These are phyloP conservation scores for Thunnus albacares DNA, from an alignment of 2,797 vertebrate species.

Conservation along the genomic window DNA sequence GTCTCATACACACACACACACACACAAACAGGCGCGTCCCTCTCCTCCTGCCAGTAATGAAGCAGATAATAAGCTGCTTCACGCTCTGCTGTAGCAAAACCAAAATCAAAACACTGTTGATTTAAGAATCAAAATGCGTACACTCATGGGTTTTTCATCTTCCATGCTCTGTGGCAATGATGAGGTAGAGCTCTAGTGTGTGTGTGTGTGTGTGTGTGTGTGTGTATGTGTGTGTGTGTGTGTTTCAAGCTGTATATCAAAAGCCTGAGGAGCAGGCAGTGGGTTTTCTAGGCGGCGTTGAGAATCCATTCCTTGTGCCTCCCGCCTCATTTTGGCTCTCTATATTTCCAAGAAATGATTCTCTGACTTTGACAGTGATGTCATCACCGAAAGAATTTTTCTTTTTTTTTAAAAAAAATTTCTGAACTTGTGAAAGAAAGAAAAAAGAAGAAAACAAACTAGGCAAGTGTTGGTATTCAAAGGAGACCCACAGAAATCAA, in stretches of 20 bases:
- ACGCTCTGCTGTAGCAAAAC: constrained; percentile 83
- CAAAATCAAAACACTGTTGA: constrained; percentile 85
- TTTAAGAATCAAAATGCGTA: constrained; percentile 83
- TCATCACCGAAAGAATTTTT: constrained; percentile 39
- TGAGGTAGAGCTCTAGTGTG: constrained; percentile 63
- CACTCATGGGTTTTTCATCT: constrained; percentile 81
- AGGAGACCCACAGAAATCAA: background rate
- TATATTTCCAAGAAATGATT: constrained; percentile 75
- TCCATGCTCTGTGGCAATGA: constrained; percentile 76
- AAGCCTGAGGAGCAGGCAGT: constrained; percentile 64
- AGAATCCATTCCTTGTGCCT: constrained; percentile 80
- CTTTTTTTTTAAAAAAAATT: background rate
- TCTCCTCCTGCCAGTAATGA: constrained; percentile 79
- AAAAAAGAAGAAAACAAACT: constrained; percentile 22
- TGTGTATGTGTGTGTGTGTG: constrained; percentile 46
- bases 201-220: constrained; percentile 43
- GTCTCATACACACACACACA: constrained; percentile 7
- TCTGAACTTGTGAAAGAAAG: constrained; percentile 45
- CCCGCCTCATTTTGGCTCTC: constrained; percentile 69
- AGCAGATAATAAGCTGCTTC: constrained; percentile 85
- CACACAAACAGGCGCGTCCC: constrained; percentile 36
- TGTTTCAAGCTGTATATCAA: constrained; percentile 60
- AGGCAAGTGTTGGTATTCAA: constrained; percentile 12
- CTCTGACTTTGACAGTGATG: constrained; percentile 66
- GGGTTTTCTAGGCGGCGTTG: constrained; percentile 59